Conservation (phyloP, 2,888 invertebrate species). For the Scaptomyza parva region DNA sequence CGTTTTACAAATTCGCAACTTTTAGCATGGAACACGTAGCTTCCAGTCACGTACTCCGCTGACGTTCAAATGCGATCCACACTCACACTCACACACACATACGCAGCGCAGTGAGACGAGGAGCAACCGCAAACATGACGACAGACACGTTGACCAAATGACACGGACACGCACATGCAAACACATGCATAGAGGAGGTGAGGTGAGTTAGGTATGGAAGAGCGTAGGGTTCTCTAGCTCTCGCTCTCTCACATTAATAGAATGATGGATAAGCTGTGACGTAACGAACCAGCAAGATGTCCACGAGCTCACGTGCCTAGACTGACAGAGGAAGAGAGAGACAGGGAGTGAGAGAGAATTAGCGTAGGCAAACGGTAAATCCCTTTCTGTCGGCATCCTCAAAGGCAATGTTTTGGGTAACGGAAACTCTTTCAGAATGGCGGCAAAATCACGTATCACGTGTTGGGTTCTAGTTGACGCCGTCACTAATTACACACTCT, state of each 20-base stretch:
- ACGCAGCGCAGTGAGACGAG: background rate
- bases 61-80: slow-evolving; percentile 12
- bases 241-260: slow-evolving; percentile 29
- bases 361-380: slow-evolving; percentile 1
- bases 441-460: slow-evolving; percentile 21
- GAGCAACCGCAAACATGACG: slow-evolving; percentile 51
- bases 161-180: slow-evolving; percentile 54
- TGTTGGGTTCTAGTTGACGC: slow-evolving; percentile 1
- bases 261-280: slow-evolving; percentile 51
- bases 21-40: slow-evolving; percentile 43
- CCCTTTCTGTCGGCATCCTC: slow-evolving; percentile 20
- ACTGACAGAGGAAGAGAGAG: background rate
- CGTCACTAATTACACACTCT: slow-evolving; percentile 30
- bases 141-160: slow-evolving; percentile 62
- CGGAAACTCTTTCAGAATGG: slow-evolving; percentile 1
- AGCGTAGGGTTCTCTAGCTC: slow-evolving; percentile 3
- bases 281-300: slow-evolving; percentile 40
- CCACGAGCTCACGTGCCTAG: slow-evolving; percentile 53
- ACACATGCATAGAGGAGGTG: background rate
- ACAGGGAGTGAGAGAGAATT: background rate
- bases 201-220: background rate
- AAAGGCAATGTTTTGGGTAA: slow-evolving; percentile 9
- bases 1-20: slow-evolving; percentile 43
- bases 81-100: background rate
- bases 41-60: slow-evolving; percentile 50